Evolutionary conservation across 2,797 vertebrate genomes (phyloP).

Genomic region (Betta splendens): DNA sequence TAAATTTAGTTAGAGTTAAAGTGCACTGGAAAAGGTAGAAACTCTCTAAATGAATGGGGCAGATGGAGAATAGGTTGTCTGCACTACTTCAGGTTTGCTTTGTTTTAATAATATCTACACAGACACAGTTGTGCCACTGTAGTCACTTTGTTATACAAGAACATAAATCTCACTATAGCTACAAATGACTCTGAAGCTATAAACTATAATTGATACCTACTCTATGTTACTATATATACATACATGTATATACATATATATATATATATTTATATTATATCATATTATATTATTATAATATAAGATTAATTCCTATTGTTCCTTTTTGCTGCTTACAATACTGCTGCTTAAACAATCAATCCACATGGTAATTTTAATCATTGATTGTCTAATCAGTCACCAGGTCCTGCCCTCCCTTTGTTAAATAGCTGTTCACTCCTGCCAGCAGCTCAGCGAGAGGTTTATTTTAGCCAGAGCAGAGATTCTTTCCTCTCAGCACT

Average conservation of each 20-base stretch:
- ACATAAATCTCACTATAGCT: too few species aligned
- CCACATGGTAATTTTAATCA: conserved; percentile 8
- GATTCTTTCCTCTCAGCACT: conserved; percentile 9
- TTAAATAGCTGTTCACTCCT: background rate
- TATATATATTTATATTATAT: too few species aligned
- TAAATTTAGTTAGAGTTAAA: too few species aligned
- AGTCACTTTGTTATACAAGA: conserved; percentile 3
- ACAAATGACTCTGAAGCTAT: background rate
- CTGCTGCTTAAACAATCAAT: conserved; percentile 24
- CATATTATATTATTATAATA: too few species aligned
- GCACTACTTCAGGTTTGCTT: too few species aligned
- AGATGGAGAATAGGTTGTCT: too few species aligned
- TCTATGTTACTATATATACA: conserved; percentile 16
- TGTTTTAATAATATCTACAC: background rate
- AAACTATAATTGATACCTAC: conserved; percentile 5
- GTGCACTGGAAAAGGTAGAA: too few species aligned
- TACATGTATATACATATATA: too few species aligned
- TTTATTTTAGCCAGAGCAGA: conserved; percentile 25
- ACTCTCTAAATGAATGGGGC: too few species aligned
- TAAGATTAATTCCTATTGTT: background rate
- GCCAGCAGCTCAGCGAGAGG: background rate
- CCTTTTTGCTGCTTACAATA: conserved; percentile 8
- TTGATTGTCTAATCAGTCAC: conserved; percentile 19
- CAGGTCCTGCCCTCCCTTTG: conserved; percentile 4
- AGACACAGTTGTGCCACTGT: background rate